Evolutionary conservation across 2,888 invertebrate genomes (phyloP), one percentile per base, ranked within the genome.

Genomic region (Tetranychus piercei): DNA sequence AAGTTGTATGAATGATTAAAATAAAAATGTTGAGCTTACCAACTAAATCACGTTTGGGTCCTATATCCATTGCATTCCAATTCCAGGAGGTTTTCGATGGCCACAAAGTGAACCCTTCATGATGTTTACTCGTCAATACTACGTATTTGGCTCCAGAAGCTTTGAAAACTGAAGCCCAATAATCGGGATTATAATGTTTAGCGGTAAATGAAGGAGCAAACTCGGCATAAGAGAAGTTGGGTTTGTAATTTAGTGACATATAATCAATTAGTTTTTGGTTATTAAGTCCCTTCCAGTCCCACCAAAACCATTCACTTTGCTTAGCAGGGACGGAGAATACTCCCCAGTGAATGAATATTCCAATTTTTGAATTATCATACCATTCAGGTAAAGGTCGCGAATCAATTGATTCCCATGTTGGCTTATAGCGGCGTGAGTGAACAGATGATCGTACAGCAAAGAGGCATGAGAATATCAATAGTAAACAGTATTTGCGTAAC

Each of bases 81-180:
- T 83, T 83, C 78, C 80, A 84, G 3, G 83, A 83, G 69, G 81
- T 80, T 55, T 81, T 81, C 0, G 83, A 82, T 5, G 83, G 83
- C 83, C 83, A 84, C 76, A 82, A 80, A 34, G 82, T 82, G 77
- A 80, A 84, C 4, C 84, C 84, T 79, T 84, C 84, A 79, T 84
- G 84, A 76, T 84, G 84, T 76, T 84, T 84, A 73, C 82, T 83
- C 1, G 83, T 83, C 74, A 84, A 78, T 2, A 84, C 84, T 18
- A 84, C 79, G 78, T 84, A 84, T 77, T 81, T 81, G 4, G 85
- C 85, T 23, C 85, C 85, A 18, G 74, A 73, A 55, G 73, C 55
- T 44, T 82, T 79, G 73, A 85, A 82, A 34, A 84, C 80, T 44
- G 83, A 82, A 0, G 83, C 84, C 82, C 85, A 85, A 70, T 81